Percentiles rank a stretch among this genome's conserved stretches.
These are phyloP conservation scores for Crocidura indochinensis DNA, from an alignment of 2,797 vertebrate genomes.

Conservation along the genomic window DNA sequence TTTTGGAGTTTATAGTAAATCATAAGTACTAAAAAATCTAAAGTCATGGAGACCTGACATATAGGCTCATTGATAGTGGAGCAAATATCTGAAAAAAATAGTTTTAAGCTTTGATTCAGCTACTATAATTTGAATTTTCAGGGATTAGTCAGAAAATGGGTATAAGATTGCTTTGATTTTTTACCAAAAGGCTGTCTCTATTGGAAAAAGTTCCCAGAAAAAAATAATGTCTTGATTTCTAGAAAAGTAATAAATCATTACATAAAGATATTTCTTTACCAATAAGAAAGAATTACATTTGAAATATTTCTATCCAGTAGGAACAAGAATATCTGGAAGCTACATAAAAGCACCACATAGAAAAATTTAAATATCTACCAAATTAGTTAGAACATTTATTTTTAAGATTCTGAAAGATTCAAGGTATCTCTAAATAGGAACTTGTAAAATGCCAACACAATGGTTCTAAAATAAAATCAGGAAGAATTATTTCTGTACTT, in stretches of 20 bases:
- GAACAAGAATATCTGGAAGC: neutral
- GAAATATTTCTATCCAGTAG: neutral
- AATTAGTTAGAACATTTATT: conserved; percentile 8
- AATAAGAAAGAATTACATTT: neutral
- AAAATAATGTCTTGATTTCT: neutral
- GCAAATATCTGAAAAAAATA: neutral
- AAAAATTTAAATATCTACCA: conserved; percentile 36
- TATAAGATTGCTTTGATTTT: neutral
- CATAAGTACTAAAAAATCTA: neutral
- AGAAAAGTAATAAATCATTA: conserved; percentile 23
- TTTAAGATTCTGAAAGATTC: neutral
- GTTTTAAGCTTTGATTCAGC: neutral
- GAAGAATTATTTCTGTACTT: neutral
- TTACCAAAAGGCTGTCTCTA: neutral
- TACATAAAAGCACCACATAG: neutral
- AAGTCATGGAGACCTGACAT: neutral
- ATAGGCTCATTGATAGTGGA: neutral
- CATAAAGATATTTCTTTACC: neutral
- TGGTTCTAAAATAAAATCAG: conserved; percentile 16
- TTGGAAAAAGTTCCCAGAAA: neutral
- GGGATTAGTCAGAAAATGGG: neutral
- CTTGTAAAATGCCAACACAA: neutral
- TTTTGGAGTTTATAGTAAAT: neutral
- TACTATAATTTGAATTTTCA: neutral
- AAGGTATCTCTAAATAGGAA: neutral